phyloP scores from a whole-genome alignment of 2,113 vertebrate species.

The Dasyurus viverrinus region DNA sequence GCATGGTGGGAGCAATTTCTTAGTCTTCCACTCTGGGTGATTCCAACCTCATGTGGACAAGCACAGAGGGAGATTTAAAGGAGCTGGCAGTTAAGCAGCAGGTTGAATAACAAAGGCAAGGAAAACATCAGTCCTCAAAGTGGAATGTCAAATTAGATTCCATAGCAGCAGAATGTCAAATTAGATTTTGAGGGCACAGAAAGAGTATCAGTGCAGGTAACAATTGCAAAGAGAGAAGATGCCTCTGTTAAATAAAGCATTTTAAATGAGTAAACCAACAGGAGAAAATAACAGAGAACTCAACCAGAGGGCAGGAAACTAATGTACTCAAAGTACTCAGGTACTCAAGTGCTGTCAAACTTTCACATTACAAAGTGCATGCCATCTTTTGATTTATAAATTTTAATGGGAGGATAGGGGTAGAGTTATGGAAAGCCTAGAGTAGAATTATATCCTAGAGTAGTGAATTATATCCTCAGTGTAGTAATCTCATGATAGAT shows the following conservation, averaged over 20 bases:
- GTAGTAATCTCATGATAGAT: neutral
- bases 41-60: slow-evolving; percentile 37
- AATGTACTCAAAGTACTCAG: neutral
- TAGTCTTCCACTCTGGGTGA: neutral
- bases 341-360: neutral
- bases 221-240: neutral
- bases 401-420: neutral
- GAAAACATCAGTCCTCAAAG: neutral
- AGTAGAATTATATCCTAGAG: neutral
- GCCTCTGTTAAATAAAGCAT: neutral
- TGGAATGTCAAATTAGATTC: neutral
- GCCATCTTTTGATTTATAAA: neutral
- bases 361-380: neutral
- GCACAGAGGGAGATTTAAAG: slow-evolving; percentile 13
- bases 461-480: neutral
- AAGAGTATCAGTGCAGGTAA: neutral
- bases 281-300: neutral
- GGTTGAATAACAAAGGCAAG: slow-evolving; percentile 19
- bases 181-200: neutral
- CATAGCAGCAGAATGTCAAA: slow-evolving; percentile 11
- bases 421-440: neutral
- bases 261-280: neutral
- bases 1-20: neutral
- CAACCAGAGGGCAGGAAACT: neutral
- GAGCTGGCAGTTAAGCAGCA: neutral